A percentile compares a stretch with the other conserved stretches of the same genome.
phyloP scores from a whole-genome alignment of 2,888 invertebrate genomes.

The Nemurella pictetii region DNA sequence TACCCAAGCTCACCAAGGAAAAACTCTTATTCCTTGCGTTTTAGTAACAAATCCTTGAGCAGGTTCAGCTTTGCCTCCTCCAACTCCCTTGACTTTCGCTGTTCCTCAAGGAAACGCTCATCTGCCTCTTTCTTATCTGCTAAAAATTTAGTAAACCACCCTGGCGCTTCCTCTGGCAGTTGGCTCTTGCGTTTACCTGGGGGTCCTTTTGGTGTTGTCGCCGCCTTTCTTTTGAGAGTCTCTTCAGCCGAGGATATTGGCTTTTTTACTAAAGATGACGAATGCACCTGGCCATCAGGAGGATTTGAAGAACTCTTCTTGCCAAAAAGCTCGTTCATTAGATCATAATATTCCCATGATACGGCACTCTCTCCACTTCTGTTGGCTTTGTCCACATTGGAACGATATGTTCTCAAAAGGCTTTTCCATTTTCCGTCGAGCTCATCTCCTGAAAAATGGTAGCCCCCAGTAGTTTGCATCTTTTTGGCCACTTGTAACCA shows the following conservation, averaged over 20 bases:
- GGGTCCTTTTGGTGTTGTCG: not conserved
- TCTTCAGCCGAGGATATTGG: not conserved
- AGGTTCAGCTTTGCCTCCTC: not conserved
- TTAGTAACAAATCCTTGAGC: not conserved
- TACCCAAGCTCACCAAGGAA: not conserved
- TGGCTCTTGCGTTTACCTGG: not conserved
- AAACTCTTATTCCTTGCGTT: not conserved
- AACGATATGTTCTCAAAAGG: not conserved
- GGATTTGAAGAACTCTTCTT: not conserved
- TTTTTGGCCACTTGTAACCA: slow-evolving; percentile 1
- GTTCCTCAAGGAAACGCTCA: not conserved
- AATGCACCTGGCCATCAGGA: not conserved
- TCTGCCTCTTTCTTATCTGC: not conserved
- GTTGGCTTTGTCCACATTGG: not conserved
- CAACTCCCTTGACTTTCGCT: not conserved
- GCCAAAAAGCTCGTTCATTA: slow-evolving; percentile 1
- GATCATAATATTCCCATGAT: not conserved
- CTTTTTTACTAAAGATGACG: not conserved
- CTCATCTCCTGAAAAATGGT: not conserved
- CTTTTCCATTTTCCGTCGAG: not conserved
- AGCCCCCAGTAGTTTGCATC: not conserved
- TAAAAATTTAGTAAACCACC: not conserved
- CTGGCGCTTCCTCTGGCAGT: not conserved
- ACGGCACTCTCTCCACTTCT: not conserved
- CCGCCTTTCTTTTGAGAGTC: not conserved